A percentile compares a stretch with the other conserved stretches of the same genome.
These are phyloP conservation scores for Cistogaster globosa DNA, from an alignment of 2,888 invertebrate species.

Conservation along the genomic window DNA sequence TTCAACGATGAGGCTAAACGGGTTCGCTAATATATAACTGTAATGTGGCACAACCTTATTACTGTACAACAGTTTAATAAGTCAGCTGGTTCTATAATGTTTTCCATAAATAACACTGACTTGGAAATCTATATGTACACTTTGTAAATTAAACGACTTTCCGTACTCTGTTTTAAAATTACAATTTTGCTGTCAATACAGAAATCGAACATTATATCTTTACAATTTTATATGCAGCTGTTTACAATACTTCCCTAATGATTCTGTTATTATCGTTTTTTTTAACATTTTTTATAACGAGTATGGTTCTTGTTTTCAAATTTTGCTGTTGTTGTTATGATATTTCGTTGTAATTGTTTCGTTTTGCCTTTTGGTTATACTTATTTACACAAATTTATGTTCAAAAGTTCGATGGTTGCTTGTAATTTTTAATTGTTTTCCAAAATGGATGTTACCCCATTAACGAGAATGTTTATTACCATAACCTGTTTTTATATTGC, in stretches of 20 bases:
- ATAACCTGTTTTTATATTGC: constrained; percentile 18
- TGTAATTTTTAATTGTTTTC: constrained; percentile 55
- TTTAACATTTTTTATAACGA: constrained; percentile 44
- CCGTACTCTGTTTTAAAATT: no score
- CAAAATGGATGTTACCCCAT: constrained; percentile 11
- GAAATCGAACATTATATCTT: neutral
- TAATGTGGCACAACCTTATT: no score
- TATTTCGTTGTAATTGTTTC: constrained; percentile 33
- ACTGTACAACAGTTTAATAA: no score
- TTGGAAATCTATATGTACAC: no score
- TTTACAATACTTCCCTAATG: constrained; percentile 29
- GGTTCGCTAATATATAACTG: no score
- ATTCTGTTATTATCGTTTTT: neutral
- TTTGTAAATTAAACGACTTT: no score
- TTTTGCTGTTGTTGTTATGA: constrained; percentile 14
- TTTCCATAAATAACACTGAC: no score
- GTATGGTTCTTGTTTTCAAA: constrained; percentile 24
- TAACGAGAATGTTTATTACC: constrained; percentile 27
- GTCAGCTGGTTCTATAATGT: no score
- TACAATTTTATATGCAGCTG: neutral
- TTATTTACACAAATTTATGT: constrained; percentile 49
- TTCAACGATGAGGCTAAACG: no score
- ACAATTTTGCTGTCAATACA: no score
- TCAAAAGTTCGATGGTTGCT: constrained; percentile 53
- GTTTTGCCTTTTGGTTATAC: constrained; percentile 49